These are phyloP conservation scores for Panulirus ornatus DNA, from an alignment of 1,140 invertebrate species.

Conservation along the genomic window DNA sequence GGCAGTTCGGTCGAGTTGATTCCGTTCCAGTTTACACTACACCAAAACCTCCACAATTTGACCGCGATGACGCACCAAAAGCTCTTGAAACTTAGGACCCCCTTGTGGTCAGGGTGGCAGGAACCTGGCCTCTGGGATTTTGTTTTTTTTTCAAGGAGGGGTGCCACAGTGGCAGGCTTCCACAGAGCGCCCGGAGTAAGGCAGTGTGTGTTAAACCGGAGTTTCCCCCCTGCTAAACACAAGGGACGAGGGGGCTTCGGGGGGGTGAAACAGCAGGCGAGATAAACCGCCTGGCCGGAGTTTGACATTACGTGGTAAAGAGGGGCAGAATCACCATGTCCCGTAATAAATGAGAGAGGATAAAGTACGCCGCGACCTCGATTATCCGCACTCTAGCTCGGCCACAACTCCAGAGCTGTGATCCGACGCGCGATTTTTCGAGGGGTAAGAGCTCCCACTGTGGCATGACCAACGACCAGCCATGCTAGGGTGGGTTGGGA, in stretches of 20 bases:
- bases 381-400: neutral
- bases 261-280: neutral
- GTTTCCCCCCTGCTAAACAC: slow-evolving; percentile 33
- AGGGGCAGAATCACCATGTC: slow-evolving; percentile 40
- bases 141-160: slow-evolving; percentile 19
- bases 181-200: neutral
- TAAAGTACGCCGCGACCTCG: slow-evolving; percentile 9
- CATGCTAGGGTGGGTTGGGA: neutral
- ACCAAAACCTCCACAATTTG: slow-evolving; percentile 41
- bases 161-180: neutral
- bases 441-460: neutral
- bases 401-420: neutral
- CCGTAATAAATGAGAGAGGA: slow-evolving; percentile 42
- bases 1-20: slow-evolving; percentile 65
- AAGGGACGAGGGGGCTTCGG: slow-evolving; percentile 12
- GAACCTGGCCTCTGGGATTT: neutral
- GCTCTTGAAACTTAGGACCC: slow-evolving; percentile 55
- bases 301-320: slow-evolving; percentile 47
- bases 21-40: slow-evolving; percentile 63
- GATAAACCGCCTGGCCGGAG: slow-evolving; percentile 31
- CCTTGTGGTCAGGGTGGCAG: slow-evolving; percentile 34
- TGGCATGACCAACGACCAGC: neutral
- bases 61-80: slow-evolving; percentile 49
- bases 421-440: neutral
- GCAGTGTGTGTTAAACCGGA: neutral